A percentile compares a stretch with the other conserved stretches of the same genome.
phyloP scores from a whole-genome alignment of 2,113 vertebrate species.

The Paratilapia polleni region DNA sequence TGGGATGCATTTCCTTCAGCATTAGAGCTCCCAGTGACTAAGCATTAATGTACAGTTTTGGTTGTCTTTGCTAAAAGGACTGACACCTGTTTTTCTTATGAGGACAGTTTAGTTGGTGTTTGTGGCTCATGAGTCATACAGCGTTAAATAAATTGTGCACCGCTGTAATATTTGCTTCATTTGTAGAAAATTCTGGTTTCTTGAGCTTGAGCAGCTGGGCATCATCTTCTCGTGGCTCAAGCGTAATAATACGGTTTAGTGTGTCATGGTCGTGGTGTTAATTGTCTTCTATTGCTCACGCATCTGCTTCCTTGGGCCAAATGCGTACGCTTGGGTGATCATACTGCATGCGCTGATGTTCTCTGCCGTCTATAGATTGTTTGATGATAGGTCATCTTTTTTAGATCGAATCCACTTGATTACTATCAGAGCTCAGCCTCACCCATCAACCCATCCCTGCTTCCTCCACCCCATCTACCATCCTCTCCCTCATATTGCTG shows the following conservation, averaged over 20 bases:
- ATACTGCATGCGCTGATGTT: neutral
- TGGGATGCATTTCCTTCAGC: neutral
- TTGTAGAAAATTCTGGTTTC: neutral
- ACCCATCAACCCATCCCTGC: neutral
- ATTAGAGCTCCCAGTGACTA: neutral
- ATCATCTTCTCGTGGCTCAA: conserved; percentile 17
- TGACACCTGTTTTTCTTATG: neutral
- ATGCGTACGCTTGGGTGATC: neutral
- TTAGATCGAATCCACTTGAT: conserved; percentile 58
- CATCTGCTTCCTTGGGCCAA: conserved; percentile 23
- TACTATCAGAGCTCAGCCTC: conserved; percentile 23
- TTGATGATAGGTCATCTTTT: conserved; percentile 44
- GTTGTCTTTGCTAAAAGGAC: neutral
- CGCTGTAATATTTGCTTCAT: neutral
- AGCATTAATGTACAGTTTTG: neutral
- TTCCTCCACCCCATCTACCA: conserved; percentile 62
- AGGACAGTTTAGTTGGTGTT: neutral
- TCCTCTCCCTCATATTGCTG: conserved; percentile 73
- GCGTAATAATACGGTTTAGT: conserved; percentile 1
- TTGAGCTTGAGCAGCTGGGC: neutral
- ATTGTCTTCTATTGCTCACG: conserved; percentile 4
- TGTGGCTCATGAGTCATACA: neutral
- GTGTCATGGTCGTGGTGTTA: conserved; percentile 15
- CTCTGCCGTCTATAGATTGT: conserved; percentile 28
- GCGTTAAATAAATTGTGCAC: neutral